phyloP scores from a whole-genome alignment of 1,140 invertebrate species.

The Pristionchus pacificus region DNA sequence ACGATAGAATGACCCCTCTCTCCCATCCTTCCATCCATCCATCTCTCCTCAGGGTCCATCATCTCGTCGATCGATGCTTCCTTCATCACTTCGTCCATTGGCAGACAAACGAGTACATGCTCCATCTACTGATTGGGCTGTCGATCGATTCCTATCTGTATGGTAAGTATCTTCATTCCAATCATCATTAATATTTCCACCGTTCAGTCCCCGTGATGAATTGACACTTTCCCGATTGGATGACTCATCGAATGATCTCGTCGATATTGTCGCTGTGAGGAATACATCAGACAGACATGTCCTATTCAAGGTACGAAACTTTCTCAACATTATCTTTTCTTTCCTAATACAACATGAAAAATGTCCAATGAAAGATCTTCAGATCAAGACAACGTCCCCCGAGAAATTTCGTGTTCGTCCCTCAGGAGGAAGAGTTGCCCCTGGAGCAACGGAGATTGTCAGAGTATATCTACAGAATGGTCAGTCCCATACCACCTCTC shows the following conservation, averaged over 20 bases:
- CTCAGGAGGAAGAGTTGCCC: slow-evolving; percentile 71
- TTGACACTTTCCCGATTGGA: slow-evolving; percentile 21
- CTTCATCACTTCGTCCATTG: slow-evolving; percentile 16
- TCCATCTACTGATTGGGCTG: slow-evolving; percentile 16
- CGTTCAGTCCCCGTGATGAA: slow-evolving; percentile 33
- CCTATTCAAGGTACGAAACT: neutral
- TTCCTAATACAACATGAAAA: no score
- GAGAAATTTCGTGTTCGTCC: slow-evolving; percentile 85
- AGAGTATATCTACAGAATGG: slow-evolving; percentile 58
- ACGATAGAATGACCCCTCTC: no score
- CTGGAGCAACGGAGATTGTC: slow-evolving; percentile 60
- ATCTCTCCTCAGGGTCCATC: neutral
- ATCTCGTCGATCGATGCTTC: slow-evolving; percentile 9
- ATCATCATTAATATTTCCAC: neutral
- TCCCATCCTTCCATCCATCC: no score
- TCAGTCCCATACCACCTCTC: slow-evolving; percentile 20
- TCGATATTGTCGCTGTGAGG: slow-evolving; percentile 31
- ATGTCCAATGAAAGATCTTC: slow-evolving; percentile 18
- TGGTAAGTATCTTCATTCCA: neutral
- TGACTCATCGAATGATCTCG: slow-evolving; percentile 29
- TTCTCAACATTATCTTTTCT: neutral
- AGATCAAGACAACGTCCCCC: slow-evolving; percentile 76
- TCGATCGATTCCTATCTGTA: slow-evolving; percentile 12
- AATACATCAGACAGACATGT: slow-evolving; percentile 23
- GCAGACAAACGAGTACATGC: slow-evolving; percentile 21